phyloP scores from a whole-genome alignment of 1,140 invertebrate species.

The Theocolax elegans region DNA sequence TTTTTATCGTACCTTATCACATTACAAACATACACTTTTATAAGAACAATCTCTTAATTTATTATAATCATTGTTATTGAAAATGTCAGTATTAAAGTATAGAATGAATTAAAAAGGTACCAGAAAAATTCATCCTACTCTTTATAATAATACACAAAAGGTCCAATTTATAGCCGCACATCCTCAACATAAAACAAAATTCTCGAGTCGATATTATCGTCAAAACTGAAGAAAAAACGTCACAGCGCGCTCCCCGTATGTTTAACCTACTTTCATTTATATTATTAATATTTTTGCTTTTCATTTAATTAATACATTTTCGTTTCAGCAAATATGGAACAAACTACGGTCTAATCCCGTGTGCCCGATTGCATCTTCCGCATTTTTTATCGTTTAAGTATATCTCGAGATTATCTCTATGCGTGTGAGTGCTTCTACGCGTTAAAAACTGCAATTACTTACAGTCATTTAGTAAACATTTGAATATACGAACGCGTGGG shows the following conservation, averaged over 20 bases:
- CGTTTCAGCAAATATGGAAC: not conserved
- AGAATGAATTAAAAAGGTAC: not conserved
- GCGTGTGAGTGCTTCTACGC: constrained; percentile 2
- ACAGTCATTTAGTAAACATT: no score
- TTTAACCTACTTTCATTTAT: constrained; percentile 15
- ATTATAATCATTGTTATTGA: not conserved
- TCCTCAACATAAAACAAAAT: not conserved
- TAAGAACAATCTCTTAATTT: not conserved
- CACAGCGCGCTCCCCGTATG: no score
- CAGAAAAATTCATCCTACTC: not conserved
- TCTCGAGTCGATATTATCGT: not conserved
- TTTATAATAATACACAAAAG: constrained; percentile 1
- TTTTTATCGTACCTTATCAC: not conserved
- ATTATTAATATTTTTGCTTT: not conserved
- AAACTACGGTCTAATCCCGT: not conserved
- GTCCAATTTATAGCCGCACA: not conserved
- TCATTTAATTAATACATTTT: no score
- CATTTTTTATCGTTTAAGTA: constrained; percentile 22
- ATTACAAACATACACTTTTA: not conserved
- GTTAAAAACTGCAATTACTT: constrained; percentile 23
- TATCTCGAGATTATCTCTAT: constrained; percentile 24
- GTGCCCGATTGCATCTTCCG: not conserved
- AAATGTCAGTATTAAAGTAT: constrained; percentile 1
- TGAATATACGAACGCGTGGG: no score
- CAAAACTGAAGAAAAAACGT: no score